Evolutionary conservation across 2,888 invertebrate genomes (phyloP).

Genomic region (Pocota personata): DNA sequence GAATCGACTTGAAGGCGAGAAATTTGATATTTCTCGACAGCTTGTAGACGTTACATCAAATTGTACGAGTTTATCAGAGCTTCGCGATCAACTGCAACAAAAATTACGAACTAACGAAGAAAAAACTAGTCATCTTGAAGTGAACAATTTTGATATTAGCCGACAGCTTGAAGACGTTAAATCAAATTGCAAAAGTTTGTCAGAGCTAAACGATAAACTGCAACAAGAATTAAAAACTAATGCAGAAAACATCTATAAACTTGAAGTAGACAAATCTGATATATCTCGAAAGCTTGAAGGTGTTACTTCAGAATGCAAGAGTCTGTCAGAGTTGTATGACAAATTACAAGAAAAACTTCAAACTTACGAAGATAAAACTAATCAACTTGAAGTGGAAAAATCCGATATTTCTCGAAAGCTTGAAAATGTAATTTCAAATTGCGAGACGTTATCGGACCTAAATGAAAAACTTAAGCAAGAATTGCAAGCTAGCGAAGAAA

Average conservation of each 20-base stretch:
- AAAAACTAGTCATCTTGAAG: constrained; percentile 76
- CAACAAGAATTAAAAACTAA: constrained; percentile 10
- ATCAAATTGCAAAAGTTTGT: constrained; percentile 72
- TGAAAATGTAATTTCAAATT: constrained; percentile 84
- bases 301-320: constrained; percentile 66
- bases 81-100: constrained; percentile 83
- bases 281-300: constrained; percentile 76
- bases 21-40: constrained; percentile 83
- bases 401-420: constrained; percentile 75
- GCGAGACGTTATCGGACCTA: constrained; percentile 84
- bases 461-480: constrained; percentile 86
- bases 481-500: constrained; percentile 85
- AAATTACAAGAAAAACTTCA: constrained; percentile 16
- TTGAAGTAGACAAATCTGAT: constrained; percentile 79
- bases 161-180: constrained; percentile 76
- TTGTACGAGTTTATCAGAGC: constrained; percentile 76
- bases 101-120: constrained; percentile 86
- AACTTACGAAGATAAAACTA: constrained; percentile 61
- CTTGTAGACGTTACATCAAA: constrained; percentile 83
- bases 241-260: constrained; percentile 43
- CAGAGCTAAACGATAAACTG: constrained; percentile 67
- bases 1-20: constrained; percentile 82
- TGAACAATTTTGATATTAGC: constrained; percentile 65
- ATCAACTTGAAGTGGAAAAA: constrained; percentile 78
- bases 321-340: constrained; percentile 74